Percentiles rank a stretch among this genome's conserved stretches.
Conservation (phyloP, 2,888 invertebrate genomes). For the Electrophaes corylata region DNA sequence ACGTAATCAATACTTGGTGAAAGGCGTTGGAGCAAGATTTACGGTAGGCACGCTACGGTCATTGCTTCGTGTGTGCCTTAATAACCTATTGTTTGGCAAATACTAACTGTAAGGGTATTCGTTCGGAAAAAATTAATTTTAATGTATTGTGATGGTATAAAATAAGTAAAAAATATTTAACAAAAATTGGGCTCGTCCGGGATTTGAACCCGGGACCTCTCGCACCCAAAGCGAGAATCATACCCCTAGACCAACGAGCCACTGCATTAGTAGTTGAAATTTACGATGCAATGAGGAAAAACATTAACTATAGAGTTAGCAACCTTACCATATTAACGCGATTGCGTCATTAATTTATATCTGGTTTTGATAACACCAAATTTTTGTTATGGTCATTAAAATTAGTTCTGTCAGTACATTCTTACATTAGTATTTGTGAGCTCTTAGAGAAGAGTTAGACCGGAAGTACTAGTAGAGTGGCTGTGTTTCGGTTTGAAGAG, state of each 20-base stretch:
- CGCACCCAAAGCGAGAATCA: conserved; percentile 85
- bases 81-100: background rate
- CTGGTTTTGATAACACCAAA: conserved; percentile 4
- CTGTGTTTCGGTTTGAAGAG: too few relatives aligned
- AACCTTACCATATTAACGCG: too few relatives aligned
- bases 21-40: conserved; percentile 38
- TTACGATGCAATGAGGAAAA: conserved; percentile 13
- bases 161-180: conserved; percentile 13
- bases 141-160: background rate
- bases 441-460: too few relatives aligned
- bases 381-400: background rate
- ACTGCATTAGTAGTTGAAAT: conserved; percentile 7
- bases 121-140: background rate
- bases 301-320: background rate
- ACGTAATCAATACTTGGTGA: conserved; percentile 41
- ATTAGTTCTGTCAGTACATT: too few relatives aligned
- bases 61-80: background rate
- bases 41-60: background rate
- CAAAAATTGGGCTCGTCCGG: conserved; percentile 80
- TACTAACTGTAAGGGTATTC: background rate
- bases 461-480: too few relatives aligned
- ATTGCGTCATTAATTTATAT: conserved; percentile 12
- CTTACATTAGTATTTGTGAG: too few relatives aligned
- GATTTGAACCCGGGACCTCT: conserved; percentile 86
- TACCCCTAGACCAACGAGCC: conserved; percentile 85